Percentiles rank a stretch among this genome's conserved stretches.
Conservation (phyloP, 1,140 invertebrate genomes). For the Trichogramma pretiosum region DNA sequence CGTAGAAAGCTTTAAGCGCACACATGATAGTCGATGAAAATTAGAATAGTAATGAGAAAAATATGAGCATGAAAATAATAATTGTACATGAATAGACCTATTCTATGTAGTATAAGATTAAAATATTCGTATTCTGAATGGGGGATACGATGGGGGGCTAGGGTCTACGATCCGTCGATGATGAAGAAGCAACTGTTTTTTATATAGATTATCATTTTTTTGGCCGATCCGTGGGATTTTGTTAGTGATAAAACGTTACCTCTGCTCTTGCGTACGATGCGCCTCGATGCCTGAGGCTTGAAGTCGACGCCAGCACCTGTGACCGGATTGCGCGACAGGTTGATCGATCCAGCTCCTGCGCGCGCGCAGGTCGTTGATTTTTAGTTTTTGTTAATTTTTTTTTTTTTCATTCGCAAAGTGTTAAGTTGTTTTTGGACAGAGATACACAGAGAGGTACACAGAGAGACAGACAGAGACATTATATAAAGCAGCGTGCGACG, state of each 20-base stretch:
- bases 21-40: too few relatives aligned
- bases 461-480: constrained; percentile 16
- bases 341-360: constrained; percentile 37
- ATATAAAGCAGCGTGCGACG: too few relatives aligned
- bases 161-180: not conserved
- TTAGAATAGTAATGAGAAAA: too few relatives aligned
- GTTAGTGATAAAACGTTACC: too few relatives aligned
- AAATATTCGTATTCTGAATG: too few relatives aligned
- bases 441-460: constrained; percentile 2
- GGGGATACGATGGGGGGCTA: too few relatives aligned
- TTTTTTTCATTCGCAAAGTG: not conserved
- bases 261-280: constrained; percentile 39
- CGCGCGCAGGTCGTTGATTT: constrained; percentile 31
- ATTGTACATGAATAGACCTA: too few relatives aligned
- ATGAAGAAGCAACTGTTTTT: constrained; percentile 3
- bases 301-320: constrained; percentile 49
- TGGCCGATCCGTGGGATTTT: too few relatives aligned
- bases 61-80: too few relatives aligned
- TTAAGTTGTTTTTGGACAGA: not conserved
- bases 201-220: too few relatives aligned
- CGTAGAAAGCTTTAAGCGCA: too few relatives aligned
- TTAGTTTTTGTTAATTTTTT: constrained; percentile 2
- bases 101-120: too few relatives aligned
- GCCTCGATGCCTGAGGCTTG: constrained; percentile 32
- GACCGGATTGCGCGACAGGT: constrained; percentile 47